phyloP scores from a whole-genome alignment of 1,140 invertebrate genomes.

The Sitodiplosis mosellana region DNA sequence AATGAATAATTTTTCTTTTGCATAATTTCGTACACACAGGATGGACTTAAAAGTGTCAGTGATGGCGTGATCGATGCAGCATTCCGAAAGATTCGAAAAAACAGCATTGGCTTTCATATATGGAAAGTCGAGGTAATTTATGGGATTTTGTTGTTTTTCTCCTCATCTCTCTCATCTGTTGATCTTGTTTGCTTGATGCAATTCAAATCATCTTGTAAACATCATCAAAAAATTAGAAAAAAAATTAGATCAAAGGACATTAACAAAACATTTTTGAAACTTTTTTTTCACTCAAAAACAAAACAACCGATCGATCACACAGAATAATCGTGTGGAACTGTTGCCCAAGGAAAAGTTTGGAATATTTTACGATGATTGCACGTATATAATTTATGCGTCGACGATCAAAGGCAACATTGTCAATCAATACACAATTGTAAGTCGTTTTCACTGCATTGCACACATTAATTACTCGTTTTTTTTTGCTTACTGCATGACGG shows the following conservation, averaged over 20 bases:
- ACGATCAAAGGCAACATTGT: slow-evolving; percentile 42
- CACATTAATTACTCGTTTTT: background rate
- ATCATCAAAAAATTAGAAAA: too few species aligned
- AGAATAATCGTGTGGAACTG: slow-evolving; percentile 61
- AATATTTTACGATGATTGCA: slow-evolving; percentile 67
- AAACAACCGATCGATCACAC: slow-evolving; percentile 8
- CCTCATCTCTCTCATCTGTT: too few species aligned
- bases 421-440: slow-evolving; percentile 46
- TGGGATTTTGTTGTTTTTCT: too few species aligned
- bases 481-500: background rate
- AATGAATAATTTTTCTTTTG: too few species aligned
- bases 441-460: slow-evolving; percentile 9
- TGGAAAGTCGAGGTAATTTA: slow-evolving; percentile 58
- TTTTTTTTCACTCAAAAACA: slow-evolving; percentile 5
- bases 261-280: slow-evolving; percentile 1
- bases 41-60: slow-evolving; percentile 12
- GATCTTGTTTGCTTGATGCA: too few species aligned
- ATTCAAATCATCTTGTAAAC: too few species aligned
- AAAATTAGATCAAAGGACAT: too few species aligned
- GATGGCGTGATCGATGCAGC: slow-evolving; percentile 31
- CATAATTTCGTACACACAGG: background rate
- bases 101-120: slow-evolving; percentile 51
- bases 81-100: slow-evolving; percentile 54
- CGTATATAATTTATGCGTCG: slow-evolving; percentile 70
- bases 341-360: slow-evolving; percentile 62